These are phyloP conservation scores for Zaprionus inermis DNA, from an alignment of 1,140 invertebrate genomes.

Conservation along the genomic window DNA sequence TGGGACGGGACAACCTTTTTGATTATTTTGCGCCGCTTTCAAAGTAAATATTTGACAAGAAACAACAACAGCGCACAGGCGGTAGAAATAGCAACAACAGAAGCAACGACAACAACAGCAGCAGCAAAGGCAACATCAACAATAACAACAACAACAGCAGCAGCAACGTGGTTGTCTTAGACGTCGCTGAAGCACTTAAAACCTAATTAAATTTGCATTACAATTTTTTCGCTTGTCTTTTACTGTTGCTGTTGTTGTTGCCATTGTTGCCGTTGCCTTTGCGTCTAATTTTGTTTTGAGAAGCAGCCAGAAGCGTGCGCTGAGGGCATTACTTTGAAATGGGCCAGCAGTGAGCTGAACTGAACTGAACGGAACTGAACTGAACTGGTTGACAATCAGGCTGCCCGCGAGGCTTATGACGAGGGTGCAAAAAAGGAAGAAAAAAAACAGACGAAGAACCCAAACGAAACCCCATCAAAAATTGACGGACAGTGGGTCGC, in stretches of 20 bases:
- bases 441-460: too few relatives aligned
- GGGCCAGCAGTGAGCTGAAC: constrained; percentile 36
- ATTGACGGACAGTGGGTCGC: not conserved
- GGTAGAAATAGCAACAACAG: constrained; percentile 16
- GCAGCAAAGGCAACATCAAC: constrained; percentile 13
- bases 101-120: constrained; percentile 22
- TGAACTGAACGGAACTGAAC: constrained; percentile 52
- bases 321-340: constrained; percentile 52
- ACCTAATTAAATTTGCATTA: constrained; percentile 82
- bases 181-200: constrained; percentile 70
- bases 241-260: constrained; percentile 18
- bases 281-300: constrained; percentile 73
- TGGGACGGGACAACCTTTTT: constrained; percentile 63
- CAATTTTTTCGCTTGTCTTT: constrained; percentile 63
- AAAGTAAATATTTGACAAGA: constrained; percentile 80
- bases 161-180: not conserved
- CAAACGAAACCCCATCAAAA: constrained; percentile 18
- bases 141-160: constrained; percentile 23
- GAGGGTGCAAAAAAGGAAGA: not conserved
- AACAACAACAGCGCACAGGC: constrained; percentile 41
- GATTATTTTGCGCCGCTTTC: constrained; percentile 71
- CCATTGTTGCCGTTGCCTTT: constrained; percentile 38
- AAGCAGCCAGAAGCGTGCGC: constrained; percentile 67
- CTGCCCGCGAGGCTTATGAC: constrained; percentile 26
- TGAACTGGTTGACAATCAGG: constrained; percentile 71